Evolutionary conservation across 2,888 invertebrate genomes (phyloP).

Genomic region (Melieria crassipennis): DNA sequence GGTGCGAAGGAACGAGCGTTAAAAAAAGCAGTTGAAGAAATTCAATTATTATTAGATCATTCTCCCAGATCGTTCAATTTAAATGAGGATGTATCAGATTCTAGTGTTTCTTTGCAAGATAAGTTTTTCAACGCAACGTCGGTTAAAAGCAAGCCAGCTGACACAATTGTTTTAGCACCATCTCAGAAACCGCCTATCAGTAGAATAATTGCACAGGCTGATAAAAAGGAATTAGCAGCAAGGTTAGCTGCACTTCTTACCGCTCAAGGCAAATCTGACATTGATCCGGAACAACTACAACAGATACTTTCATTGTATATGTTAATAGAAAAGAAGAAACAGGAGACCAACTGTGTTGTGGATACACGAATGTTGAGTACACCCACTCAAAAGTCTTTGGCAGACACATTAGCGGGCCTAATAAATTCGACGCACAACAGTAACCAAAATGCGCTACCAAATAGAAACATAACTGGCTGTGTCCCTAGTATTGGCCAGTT

Average conservation of each 20-base stretch:
- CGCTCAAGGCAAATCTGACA: conserved; percentile 83
- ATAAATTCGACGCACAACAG: conserved; percentile 39
- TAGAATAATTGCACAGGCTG: conserved; percentile 52
- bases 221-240: conserved; percentile 71
- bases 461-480: not conserved
- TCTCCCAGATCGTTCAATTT: conserved; percentile 48
- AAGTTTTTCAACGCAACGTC: not conserved
- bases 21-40: conserved; percentile 76
- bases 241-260: conserved; percentile 81
- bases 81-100: no score
- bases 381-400: conserved; percentile 46
- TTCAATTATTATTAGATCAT: conserved; percentile 69
- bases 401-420: conserved; percentile 49
- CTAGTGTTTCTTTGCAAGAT: no score
- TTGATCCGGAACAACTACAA: conserved; percentile 80
- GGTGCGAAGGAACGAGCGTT: conserved; percentile 72
- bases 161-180: not conserved
- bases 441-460: not conserved
- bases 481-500: not conserved
- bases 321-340: conserved; percentile 57
- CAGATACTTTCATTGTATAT: conserved; percentile 78
- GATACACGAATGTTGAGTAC: conserved; percentile 8
- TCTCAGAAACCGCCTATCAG: conserved; percentile 17
- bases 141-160: no score
- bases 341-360: conserved; percentile 36